Evolutionary conservation across 1,140 invertebrate genomes (phyloP), one percentile per base, ranked within the genome.

Genomic region (Brevipalpus yothersi): DNA sequence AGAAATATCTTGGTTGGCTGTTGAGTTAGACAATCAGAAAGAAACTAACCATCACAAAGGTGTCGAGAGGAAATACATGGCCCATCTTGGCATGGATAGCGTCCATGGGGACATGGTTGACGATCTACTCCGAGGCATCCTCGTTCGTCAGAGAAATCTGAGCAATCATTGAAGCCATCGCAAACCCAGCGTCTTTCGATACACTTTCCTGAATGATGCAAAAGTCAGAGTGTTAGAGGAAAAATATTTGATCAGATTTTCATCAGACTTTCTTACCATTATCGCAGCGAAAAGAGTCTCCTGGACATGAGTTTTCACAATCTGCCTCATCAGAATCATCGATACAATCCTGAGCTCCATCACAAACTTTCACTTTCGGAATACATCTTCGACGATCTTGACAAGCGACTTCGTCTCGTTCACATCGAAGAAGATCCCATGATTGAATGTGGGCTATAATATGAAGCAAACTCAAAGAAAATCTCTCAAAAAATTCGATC

Each of bases 121-220:
- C 40, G 21, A 21, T 55, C 53, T 41, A 55, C n/a, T 39, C 49
- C 58, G 2, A 58, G n/a, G 63, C 91, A 95, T 15, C 82, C 83
- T 60, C 84, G 74, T 71, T 95, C 91, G 69, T 95, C 91, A 21
- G 84, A 87, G 0, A 81, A 81, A 68, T 97, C 79, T 42, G 87
- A 83, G 70, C 91, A 96, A 66, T 98, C 90, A 67, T 96, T 92
- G 74, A 84, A 91, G 68, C 86, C 82, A 71, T 92, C 87, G 67
- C 88, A 92, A 68, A 86, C 85, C 88, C 87, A 93, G 0, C 85
- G 83, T 66, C 84, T 84, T 67, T 91, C 90, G 62, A 95, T 94
- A 66, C 92, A 94, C 5, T 31, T 31, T 5, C 31, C 31, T 31
- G 31, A 31, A 31, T 5, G 31, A 31, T 31, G 31, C 2, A 5